Conservation (phyloP, 2,888 invertebrate species). For the Digitonthophagus gazella region DNA sequence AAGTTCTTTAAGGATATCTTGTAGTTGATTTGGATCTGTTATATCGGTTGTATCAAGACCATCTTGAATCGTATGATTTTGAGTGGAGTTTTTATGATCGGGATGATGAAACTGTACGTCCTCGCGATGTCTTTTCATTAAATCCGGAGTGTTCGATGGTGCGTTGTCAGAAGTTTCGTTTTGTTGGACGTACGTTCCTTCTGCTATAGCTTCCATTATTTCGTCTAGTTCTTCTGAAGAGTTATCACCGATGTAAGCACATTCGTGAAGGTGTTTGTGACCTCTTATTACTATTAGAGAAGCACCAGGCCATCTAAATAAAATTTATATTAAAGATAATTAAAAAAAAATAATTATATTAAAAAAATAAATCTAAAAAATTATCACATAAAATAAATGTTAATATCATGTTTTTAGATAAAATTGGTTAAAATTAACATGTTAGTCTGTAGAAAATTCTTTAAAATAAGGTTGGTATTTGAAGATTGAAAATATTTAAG, state of each 20-base stretch:
- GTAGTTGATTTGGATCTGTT: conserved; percentile 44
- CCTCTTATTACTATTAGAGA: conserved; percentile 75
- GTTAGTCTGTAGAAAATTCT: no score
- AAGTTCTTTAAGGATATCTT: conserved; percentile 40
- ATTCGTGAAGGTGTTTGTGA: conserved; percentile 73
- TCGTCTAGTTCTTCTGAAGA: conserved; percentile 75
- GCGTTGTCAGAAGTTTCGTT: conserved; percentile 47
- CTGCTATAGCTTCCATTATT: conserved; percentile 44
- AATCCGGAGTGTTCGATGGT: conserved; percentile 60
- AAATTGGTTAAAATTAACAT: no score
- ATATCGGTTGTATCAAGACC: conserved; percentile 39
- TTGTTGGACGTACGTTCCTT: conserved; percentile 39
- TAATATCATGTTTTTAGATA: no score
- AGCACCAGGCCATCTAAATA: conserved; percentile 68
- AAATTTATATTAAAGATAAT: neutral
- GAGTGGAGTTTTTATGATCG: conserved; percentile 40
- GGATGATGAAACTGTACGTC: conserved; percentile 64
- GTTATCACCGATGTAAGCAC: conserved; percentile 78
- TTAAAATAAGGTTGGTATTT: neutral
- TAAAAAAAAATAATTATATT: neutral
- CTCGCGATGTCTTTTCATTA: conserved; percentile 62
- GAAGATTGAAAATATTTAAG: neutral
- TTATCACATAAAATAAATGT: no score
- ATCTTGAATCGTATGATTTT: conserved; percentile 37
- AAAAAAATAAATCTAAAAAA: no score